Percentiles rank a stretch among this genome's conserved stretches.
Conservation (phyloP, 2,888 invertebrate genomes). For the Itoplectis maculator region DNA sequence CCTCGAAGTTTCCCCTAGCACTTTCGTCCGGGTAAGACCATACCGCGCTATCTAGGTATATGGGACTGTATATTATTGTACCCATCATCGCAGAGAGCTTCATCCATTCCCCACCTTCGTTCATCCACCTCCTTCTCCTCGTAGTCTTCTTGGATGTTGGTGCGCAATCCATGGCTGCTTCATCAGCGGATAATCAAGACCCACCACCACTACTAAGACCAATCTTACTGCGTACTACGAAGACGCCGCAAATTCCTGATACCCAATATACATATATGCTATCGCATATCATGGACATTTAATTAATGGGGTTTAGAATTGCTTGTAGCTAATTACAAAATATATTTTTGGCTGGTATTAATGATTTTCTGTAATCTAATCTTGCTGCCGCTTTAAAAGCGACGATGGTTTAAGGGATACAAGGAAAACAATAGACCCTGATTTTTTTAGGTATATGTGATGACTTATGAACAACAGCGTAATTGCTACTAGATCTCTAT, state of each 20-base stretch:
- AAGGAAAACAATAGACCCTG: conserved; percentile 52
- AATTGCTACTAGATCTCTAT: conserved; percentile 33
- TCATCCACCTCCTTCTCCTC: conserved; percentile 58
- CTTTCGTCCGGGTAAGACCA: conserved; percentile 18
- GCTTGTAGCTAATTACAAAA: neutral
- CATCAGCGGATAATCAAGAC: conserved; percentile 70
- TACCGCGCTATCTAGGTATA: conserved; percentile 23
- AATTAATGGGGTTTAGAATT: neutral
- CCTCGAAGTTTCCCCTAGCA: conserved; percentile 25
- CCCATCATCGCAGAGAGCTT: conserved; percentile 38
- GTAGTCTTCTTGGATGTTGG: conserved; percentile 46
- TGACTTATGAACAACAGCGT: conserved; percentile 57
- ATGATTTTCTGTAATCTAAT: no score
- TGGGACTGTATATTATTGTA: conserved; percentile 25
- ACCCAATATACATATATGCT: conserved; percentile 1
- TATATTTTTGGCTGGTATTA: no score
- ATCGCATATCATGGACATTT: conserved; percentile 7
- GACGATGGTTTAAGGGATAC: no score
- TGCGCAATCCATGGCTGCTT: conserved; percentile 55
- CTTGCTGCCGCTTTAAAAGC: no score
- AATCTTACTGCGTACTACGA: neutral
- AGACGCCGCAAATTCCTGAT: neutral
- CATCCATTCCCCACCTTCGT: neutral
- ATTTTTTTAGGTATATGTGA: conserved; percentile 56
- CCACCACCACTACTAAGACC: conserved; percentile 9